Evolutionary conservation across 2,113 vertebrate genomes (phyloP), one percentile per base, ranked within the genome.

Genomic region (Triplophysa tibetana): DNA sequence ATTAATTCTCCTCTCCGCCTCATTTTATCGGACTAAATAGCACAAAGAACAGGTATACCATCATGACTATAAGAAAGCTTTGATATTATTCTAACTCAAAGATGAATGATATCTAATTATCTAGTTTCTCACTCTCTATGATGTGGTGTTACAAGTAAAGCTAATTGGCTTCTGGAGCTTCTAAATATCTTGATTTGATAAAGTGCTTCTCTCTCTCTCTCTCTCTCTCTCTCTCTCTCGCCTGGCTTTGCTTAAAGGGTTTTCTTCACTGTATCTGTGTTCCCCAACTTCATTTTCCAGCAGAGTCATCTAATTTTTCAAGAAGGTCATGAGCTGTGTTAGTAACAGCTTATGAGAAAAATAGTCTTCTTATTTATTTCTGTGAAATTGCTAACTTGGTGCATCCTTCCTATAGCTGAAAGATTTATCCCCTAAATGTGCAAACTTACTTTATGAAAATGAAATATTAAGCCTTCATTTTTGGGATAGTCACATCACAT

Each of bases 201-300:
- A 38, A 38, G 33, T 13, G 11, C 41, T 38, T 8, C 21, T 43
- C 38, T 23, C n/a, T 43, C 33, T 13, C 11, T 43, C 64, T 43
- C 64, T 7, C n/a, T 66, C 33, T 23, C 6, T 43, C 38, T 7
- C 4, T 43, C 17, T 13, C 19, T 43, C 19, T 2, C 45, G 48
- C 50, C 50, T 41, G 58, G 68, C 26, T 52, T 72, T 64, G 58
- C 56, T 16, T 67, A 10, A 45, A 45, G 43, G 16, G 52, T 9
- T 26, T 69, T 56, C 60, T 8, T 7, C 6, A 38, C 33, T 50
- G 23, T 62, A n/a, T 24, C 8, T 26, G 19, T 56, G 68, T 26
- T 26, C 43, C 58, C 21, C 79, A 63, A 38, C 60, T 78, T 77
- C 23, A 65, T 76, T 29, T 77, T 77, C 65, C 45, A 66, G 70